Percentiles rank a stretch among this genome's conserved stretches.
phyloP scores from a whole-genome alignment of 2,888 invertebrate genomes.

The Ophonus ardosiacus region DNA sequence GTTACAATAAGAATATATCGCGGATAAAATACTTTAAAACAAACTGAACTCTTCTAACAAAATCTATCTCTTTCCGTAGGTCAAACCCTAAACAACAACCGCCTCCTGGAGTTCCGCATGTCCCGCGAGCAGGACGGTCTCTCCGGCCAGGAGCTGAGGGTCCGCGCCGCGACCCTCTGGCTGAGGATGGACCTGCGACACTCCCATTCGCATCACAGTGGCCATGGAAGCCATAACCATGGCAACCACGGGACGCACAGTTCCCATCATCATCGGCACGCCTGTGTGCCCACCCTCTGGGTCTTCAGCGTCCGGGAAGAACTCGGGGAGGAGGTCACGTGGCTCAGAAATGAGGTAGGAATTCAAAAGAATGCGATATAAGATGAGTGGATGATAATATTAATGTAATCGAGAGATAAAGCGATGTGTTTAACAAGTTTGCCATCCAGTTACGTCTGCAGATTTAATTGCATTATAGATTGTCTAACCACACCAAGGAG shows the following conservation, averaged over 20 bases:
- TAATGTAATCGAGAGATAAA: too few relatives aligned
- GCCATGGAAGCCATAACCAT: too few relatives aligned
- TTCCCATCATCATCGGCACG: not conserved
- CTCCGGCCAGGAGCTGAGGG: conserved; percentile 81
- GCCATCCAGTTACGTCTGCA: too few relatives aligned
- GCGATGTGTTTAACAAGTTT: too few relatives aligned
- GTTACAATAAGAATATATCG: too few relatives aligned
- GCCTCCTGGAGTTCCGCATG: conserved; percentile 90
- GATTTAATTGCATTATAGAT: too few relatives aligned
- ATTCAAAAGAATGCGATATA: not conserved
- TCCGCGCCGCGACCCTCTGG: conserved; percentile 89
- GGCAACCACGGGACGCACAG: not conserved
- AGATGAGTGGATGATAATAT: not conserved
- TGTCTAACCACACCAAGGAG: too few relatives aligned
- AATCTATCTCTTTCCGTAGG: conserved; percentile 78
- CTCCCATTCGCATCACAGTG: conserved; percentile 69
- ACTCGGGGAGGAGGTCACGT: conserved; percentile 80
- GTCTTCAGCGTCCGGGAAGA: conserved; percentile 74
- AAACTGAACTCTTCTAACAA: too few relatives aligned
- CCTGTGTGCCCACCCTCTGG: conserved; percentile 73
- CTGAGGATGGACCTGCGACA: conserved; percentile 80
- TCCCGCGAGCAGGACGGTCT: conserved; percentile 77
- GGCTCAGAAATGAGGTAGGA: conserved; percentile 80
- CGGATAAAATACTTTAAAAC: too few relatives aligned
- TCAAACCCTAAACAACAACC: conserved; percentile 89